Percentiles rank a stretch among this genome's conserved stretches.
These are phyloP conservation scores for Phthorimaea operculella DNA, from an alignment of 1,140 invertebrate genomes.

Conservation along the genomic window DNA sequence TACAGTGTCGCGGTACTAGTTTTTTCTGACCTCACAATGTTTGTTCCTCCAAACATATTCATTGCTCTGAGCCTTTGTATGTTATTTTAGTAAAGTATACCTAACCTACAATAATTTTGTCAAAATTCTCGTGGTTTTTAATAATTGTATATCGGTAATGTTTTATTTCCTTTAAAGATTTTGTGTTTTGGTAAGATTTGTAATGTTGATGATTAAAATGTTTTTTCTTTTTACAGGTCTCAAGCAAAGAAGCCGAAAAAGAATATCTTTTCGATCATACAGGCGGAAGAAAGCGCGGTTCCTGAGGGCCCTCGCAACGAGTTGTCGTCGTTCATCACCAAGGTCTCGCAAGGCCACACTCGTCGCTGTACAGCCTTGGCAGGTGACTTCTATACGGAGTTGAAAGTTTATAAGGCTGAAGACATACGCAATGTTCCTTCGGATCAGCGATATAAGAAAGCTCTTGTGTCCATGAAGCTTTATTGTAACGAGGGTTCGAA, in stretches of 20 bases:
- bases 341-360: not conserved
- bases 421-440: not conserved
- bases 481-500: not conserved
- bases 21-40: no score
- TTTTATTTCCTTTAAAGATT: no score
- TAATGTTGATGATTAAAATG: not conserved
- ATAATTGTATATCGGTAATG: no score
- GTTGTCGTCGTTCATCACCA: not conserved
- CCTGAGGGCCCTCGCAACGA: not conserved
- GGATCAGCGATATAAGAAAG: slow-evolving; percentile 1
- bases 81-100: no score
- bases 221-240: slow-evolving; percentile 1
- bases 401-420: slow-evolving; percentile 4
- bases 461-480: not conserved
- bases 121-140: no score
- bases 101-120: no score
- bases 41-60: not conserved
- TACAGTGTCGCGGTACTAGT: not conserved
- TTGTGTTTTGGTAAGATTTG: not conserved
- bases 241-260: not conserved
- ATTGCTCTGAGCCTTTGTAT: not conserved
- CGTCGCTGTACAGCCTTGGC: not conserved
- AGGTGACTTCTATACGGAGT: slow-evolving; percentile 2
- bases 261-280: not conserved
- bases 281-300: not conserved